Evolutionary conservation across 2,113 vertebrate species (phyloP), one percentile per base, ranked within the genome.

Genomic region (Elephas maximus): DNA sequence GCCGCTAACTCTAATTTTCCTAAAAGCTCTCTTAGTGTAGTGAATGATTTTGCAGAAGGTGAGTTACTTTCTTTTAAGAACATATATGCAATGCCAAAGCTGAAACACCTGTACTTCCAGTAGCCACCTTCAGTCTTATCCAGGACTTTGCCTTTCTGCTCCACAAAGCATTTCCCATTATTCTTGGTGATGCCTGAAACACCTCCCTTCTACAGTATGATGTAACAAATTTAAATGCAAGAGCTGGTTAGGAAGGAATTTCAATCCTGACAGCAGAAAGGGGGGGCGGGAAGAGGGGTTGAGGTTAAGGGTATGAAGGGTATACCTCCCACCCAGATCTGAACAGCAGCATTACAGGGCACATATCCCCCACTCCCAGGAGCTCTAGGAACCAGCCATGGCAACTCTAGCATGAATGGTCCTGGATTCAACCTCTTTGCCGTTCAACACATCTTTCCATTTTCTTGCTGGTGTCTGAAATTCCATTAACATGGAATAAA

Each of bases 401-500:
- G 51, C 65, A 45, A 28, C 45, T 14, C 15, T 17, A 41, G 79
- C 69, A 76, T 53, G 24, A 44, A 30, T 48, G 60, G 71, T n/a
- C 41, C 37, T n/a, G 41, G 24, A 83, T 11, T 74, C 89, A 69
- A 67, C 33, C 51, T 48, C 90, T 96, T 17, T 21, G 33, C 17
- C 44, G 79, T 51, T 86, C 83, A 51, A 92, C 85, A 63, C 26
- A 78, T 0, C 74, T 73, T 91, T 81, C 91, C 73, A 17, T 81
- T 73, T 94, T 48, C 37, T 24, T 69, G 87, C 74, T 91, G 62
- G 17, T 53, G 26, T 87, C 48, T 93, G 63, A 94, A 89, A 93
- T 80, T n/a, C 80, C 48, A 87, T 48, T 57, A 65, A 84, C 74
- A 65, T 5, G 24, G 60, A 86, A 91, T 6, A 57, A 92, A 92